These are phyloP conservation scores for Magallana gigas DNA, from an alignment of 1,140 invertebrate genomes.

Conservation along the genomic window DNA sequence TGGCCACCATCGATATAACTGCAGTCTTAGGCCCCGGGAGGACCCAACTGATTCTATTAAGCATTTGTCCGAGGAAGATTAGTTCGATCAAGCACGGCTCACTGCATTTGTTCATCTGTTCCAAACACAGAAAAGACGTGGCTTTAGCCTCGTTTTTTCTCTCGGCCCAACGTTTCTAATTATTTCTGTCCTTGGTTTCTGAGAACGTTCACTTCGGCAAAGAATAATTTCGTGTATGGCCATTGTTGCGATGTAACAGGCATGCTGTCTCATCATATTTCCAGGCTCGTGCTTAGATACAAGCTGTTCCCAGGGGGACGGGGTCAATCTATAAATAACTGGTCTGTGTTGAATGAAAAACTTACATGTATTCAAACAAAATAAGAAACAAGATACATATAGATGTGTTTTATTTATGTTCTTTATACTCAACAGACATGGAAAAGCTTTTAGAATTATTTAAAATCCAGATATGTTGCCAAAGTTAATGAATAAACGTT, in stretches of 20 bases:
- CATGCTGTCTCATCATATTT: neutral
- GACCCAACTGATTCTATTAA: conserved; percentile 27
- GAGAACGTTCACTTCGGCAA: neutral
- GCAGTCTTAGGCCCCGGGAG: neutral
- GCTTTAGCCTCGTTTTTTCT: conserved; percentile 3
- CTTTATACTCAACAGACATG: no score
- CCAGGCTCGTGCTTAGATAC: neutral
- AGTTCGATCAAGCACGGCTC: conserved; percentile 29
- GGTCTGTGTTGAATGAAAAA: conserved; percentile 2
- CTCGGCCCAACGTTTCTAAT: conserved; percentile 19
- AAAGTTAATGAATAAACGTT: no score
- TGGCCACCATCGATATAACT: neutral
- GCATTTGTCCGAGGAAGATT: conserved; percentile 19
- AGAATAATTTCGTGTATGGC: conserved; percentile 8
- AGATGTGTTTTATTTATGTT: no score
- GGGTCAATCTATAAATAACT: conserved; percentile 27
- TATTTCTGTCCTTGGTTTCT: conserved; percentile 17
- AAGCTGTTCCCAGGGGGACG: neutral
- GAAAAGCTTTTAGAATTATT: no score
- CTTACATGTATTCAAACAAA: no score
- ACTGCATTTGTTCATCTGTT: conserved; percentile 36
- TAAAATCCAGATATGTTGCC: no score
- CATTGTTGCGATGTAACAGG: neutral
- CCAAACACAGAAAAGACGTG: conserved; percentile 35
- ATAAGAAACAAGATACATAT: no score